Conservation (phyloP, 2,888 invertebrate genomes). For the Amphipoea oculea region DNA sequence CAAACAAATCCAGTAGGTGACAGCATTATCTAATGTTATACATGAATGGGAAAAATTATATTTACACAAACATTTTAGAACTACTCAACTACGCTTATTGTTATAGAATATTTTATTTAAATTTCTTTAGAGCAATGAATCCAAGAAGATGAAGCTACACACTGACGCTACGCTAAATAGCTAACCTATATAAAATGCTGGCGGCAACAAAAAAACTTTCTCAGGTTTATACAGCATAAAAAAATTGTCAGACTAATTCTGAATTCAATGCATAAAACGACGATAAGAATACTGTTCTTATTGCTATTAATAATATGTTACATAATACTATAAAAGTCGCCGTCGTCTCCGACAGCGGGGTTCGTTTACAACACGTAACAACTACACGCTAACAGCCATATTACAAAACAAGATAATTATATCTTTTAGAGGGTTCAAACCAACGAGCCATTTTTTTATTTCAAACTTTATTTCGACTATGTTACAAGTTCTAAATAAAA, state of each 20-base stretch:
- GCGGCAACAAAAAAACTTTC: not conserved
- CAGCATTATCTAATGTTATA: conserved; percentile 4
- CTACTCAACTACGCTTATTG: conserved; percentile 17
- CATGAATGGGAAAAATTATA: conserved; percentile 8
- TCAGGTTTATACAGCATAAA: not conserved
- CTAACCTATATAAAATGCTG: conserved; percentile 9
- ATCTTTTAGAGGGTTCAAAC: not conserved
- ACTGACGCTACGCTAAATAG: not conserved
- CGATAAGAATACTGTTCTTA: conserved; percentile 58
- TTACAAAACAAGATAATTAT: conserved; percentile 1
- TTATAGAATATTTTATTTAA: not conserved
- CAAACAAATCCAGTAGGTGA: conserved; percentile 21
- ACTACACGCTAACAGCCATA: conserved; percentile 6
- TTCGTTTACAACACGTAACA: not conserved
- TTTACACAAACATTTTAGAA: conserved; percentile 19
- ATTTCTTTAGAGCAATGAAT: not conserved
- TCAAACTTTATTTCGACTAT: not conserved
- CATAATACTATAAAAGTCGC: conserved; percentile 53
- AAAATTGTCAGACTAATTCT: not conserved
- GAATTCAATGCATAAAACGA: conserved; percentile 10
- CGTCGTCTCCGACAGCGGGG: not conserved
- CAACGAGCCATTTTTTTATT: not conserved
- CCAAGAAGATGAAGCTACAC: not conserved
- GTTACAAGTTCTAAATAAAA: not conserved
- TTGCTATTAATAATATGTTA: conserved; percentile 45